Percentiles rank a stretch among this genome's conserved stretches.
Evolutionary conservation across 2,113 vertebrate genomes (phyloP).

Genomic region (Actenoides hombroni): DNA sequence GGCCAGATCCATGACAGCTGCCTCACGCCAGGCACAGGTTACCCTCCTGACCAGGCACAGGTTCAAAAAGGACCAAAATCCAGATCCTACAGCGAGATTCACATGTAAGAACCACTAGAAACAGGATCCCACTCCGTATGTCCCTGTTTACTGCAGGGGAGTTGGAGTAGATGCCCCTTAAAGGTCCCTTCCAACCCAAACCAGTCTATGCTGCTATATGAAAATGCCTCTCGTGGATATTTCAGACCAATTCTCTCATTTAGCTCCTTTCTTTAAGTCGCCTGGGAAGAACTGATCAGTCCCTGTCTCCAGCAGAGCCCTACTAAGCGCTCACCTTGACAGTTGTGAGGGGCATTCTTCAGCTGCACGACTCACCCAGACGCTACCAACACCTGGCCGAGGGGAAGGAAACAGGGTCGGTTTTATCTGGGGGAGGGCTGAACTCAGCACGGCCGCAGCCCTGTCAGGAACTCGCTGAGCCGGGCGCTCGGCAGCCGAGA

Average conservation of each 20-base stretch:
- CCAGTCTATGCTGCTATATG: not conserved
- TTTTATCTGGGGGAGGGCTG: not conserved
- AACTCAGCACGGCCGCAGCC: rapidly evolving
- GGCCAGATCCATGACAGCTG: rapidly evolving
- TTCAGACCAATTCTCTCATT: not conserved
- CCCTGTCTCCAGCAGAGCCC: not conserved
- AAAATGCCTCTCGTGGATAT: not conserved
- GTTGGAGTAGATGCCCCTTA: not conserved
- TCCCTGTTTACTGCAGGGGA: not conserved
- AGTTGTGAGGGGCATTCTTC: not conserved
- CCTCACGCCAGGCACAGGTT: rapidly evolving
- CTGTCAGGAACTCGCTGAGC: not conserved
- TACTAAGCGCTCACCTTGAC: not conserved
- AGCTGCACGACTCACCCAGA: not conserved
- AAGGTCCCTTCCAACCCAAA: not conserved
- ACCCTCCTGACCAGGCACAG: not conserved
- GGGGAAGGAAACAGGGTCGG: not conserved
- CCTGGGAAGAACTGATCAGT: not conserved
- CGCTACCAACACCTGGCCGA: not conserved
- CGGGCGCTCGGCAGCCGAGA: rapidly evolving
- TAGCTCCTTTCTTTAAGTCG: not conserved
- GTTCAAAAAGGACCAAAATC: not conserved
- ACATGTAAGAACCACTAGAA: not conserved
- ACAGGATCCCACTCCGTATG: not conserved
- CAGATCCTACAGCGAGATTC: not conserved